Percentiles rank a stretch among this genome's conserved stretches.
Evolutionary conservation across 53 echinoderm and acorn worm species (phyloP).

Genomic region (Antedon mediterranea): DNA sequence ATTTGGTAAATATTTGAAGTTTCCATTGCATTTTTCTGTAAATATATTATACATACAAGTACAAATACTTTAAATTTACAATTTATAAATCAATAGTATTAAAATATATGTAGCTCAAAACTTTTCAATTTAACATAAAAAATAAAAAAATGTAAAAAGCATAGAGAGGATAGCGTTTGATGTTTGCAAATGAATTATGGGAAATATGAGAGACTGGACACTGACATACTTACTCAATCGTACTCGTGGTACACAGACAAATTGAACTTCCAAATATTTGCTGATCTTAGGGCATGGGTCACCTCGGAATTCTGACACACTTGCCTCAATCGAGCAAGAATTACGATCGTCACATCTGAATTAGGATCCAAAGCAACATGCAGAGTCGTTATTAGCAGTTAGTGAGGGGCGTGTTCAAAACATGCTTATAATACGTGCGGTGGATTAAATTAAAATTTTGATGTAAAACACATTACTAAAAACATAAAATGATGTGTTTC

Average conservation of each 20-base stretch:
- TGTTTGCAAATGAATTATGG: background rate
- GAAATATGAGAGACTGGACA: background rate
- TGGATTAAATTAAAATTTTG: background rate
- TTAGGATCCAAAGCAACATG: background rate
- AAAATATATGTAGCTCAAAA: too few species aligned
- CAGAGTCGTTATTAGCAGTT: background rate
- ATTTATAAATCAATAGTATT: too few species aligned
- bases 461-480: background rate
- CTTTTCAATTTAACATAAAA: too few species aligned
- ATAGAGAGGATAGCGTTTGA: background rate
- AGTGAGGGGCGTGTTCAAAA: background rate
- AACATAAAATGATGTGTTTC: background rate
- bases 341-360: background rate
- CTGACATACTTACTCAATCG: background rate
- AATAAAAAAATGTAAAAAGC: background rate
- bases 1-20: too few species aligned
- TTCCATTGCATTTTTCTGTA: too few species aligned
- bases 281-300: background rate
- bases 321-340: background rate
- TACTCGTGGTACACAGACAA: constrained; percentile 17
- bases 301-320: background rate
- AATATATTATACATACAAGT: too few species aligned
- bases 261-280: constrained; percentile 35
- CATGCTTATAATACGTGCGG: background rate
- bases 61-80: too few species aligned